Conservation (phyloP, 2,797 vertebrate species). For the Limnodromus scolopaceus region DNA sequence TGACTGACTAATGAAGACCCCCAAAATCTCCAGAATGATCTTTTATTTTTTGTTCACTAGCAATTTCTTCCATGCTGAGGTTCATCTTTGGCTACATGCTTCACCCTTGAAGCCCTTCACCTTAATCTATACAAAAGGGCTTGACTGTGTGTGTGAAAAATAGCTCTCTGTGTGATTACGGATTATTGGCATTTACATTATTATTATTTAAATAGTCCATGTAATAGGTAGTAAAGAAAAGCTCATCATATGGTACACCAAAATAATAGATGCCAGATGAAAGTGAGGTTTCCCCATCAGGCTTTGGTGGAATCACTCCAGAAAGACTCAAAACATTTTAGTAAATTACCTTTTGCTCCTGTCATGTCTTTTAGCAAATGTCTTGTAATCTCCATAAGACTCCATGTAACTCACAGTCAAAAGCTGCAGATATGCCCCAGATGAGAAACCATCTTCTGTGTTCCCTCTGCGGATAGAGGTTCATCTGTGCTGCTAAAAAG, state of each 20-base stretch:
- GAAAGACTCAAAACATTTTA: constrained; percentile 56
- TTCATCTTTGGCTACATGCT: background rate
- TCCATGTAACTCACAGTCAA: constrained; percentile 21
- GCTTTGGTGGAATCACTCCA: constrained; percentile 36
- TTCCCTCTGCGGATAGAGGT: constrained; percentile 17
- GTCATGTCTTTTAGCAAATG: constrained; percentile 47
- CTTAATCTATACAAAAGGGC: background rate
- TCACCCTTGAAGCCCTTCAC: background rate
- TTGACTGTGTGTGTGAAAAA: background rate
- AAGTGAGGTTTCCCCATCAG: constrained; percentile 25
- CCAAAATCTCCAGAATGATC: background rate
- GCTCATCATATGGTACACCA: background rate
- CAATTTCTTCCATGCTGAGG: background rate
- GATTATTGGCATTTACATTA: background rate
- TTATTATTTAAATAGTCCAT: background rate
- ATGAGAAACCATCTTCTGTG: constrained; percentile 70
- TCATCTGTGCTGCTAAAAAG: constrained; percentile 70
- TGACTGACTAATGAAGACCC: background rate
- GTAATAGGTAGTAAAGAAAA: background rate
- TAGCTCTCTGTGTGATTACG: background rate
- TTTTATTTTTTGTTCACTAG: background rate
- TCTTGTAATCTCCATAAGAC: constrained; percentile 37
- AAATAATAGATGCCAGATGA: constrained; percentile 34
- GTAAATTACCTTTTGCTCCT: constrained; percentile 67
- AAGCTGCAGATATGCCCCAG: constrained; percentile 51